These are phyloP conservation scores for Lagocephalus sceleratus DNA, from an alignment of 2,797 vertebrate genomes.

Conservation along the genomic window DNA sequence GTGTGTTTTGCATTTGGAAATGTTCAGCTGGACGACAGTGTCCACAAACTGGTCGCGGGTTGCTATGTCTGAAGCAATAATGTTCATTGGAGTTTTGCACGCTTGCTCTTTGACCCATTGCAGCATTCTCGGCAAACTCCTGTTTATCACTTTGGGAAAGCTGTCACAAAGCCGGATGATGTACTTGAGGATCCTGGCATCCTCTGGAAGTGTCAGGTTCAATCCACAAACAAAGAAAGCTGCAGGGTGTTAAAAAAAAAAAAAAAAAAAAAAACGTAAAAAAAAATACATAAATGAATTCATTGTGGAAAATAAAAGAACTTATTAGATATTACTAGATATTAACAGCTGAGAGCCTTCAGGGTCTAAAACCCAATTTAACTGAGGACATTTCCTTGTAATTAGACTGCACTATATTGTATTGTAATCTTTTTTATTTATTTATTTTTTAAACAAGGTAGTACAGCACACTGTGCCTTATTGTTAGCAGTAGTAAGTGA, in stretches of 20 bases:
- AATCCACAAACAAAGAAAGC: conserved; percentile 61
- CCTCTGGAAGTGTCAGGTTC: conserved; percentile 53
- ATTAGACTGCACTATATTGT: too few relatives aligned
- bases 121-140: conserved; percentile 41
- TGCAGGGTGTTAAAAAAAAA: conserved; percentile 12
- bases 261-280: background rate
- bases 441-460: too few relatives aligned
- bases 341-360: too few relatives aligned
- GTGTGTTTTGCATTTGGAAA: background rate
- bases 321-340: too few relatives aligned
- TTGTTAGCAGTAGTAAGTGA: too few relatives aligned
- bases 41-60: conserved; percentile 30
- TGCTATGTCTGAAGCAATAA: conserved; percentile 55
- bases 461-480: too few relatives aligned
- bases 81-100: conserved; percentile 19
- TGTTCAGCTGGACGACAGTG: conserved; percentile 45
- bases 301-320: too few relatives aligned
- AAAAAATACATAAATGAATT: too few relatives aligned
- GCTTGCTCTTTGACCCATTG: conserved; percentile 35
- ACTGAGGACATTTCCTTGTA: background rate
- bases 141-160: conserved; percentile 17
- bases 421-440: too few relatives aligned
- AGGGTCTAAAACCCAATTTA: background rate
- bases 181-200: conserved; percentile 25
- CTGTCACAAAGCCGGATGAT: conserved; percentile 32